phyloP scores from a whole-genome alignment of 2,888 invertebrate genomes.

The Nomada hirtipes region DNA sequence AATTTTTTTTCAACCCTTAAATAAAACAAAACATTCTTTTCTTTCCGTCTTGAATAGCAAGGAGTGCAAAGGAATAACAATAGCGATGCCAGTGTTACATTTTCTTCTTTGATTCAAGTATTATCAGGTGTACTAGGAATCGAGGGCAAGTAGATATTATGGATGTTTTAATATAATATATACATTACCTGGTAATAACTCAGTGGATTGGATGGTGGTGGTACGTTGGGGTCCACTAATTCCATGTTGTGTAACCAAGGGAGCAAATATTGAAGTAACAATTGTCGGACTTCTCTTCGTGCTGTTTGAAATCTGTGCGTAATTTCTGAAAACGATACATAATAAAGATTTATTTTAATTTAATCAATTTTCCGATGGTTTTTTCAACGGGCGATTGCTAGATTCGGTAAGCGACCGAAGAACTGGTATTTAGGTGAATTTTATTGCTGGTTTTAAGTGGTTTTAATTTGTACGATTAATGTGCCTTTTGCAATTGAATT shows the following conservation, averaged over 20 bases:
- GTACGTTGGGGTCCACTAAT: constrained; percentile 97
- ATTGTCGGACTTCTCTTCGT: constrained; percentile 95
- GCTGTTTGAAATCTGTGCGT: constrained; percentile 98
- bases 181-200: constrained; percentile 92
- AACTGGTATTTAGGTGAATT: constrained; percentile 6
- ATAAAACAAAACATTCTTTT: neutral
- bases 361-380: neutral
- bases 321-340: constrained; percentile 89
- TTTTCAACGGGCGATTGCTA: neutral
- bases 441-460: too few species aligned
- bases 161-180: constrained; percentile 18
- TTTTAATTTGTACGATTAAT: too few species aligned
- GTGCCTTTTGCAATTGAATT: neutral
- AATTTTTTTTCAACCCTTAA: constrained; percentile 25
- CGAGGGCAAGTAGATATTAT: neutral
- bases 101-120: neutral
- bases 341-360: constrained; percentile 8
- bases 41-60: neutral
- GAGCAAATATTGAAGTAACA: constrained; percentile 95
- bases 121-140: neutral
- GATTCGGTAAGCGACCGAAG: neutral
- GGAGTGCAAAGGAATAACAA: too few species aligned
- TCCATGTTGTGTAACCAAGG: constrained; percentile 99
- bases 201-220: constrained; percentile 92
- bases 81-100: neutral